These are phyloP conservation scores for Chloroclystis v-ata DNA, from an alignment of 2,888 invertebrate genomes.

Conservation along the genomic window DNA sequence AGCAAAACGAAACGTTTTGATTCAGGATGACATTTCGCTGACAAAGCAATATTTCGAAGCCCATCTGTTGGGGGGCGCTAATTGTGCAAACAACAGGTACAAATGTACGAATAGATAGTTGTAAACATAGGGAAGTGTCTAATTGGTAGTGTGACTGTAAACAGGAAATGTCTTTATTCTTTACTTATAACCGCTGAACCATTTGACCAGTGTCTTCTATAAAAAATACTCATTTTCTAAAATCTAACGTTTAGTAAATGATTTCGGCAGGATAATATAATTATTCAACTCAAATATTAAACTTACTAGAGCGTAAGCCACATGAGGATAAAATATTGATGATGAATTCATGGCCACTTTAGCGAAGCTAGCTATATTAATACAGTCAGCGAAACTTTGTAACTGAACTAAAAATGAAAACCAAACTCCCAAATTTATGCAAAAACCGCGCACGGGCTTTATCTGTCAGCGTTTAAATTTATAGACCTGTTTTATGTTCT, in stretches of 20 bases:
- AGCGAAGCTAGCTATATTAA: too few relatives aligned
- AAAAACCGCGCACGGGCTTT: conserved; percentile 21
- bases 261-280: too few relatives aligned
- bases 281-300: too few relatives aligned
- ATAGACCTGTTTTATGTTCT: conserved; percentile 21
- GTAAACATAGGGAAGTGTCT: conserved; percentile 14
- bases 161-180: neutral
- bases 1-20: conserved; percentile 33
- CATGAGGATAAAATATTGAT: too few relatives aligned
- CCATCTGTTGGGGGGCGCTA: conserved; percentile 37
- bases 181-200: neutral
- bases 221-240: too few relatives aligned
- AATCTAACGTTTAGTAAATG: too few relatives aligned
- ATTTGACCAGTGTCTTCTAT: neutral
- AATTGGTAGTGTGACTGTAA: conserved; percentile 12
- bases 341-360: too few relatives aligned
- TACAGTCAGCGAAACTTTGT: too few relatives aligned
- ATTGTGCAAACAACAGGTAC: conserved; percentile 45
- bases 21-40: conserved; percentile 39
- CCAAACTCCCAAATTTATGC: neutral
- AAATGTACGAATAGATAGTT: conserved; percentile 28
- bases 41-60: conserved; percentile 38
- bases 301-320: too few relatives aligned
- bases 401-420: too few relatives aligned
- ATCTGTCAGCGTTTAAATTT: conserved; percentile 28